A percentile compares a stretch with the other conserved stretches of the same genome.
Evolutionary conservation across 2,797 vertebrate species (phyloP).

Genomic region (Phylloscopus collybita): DNA sequence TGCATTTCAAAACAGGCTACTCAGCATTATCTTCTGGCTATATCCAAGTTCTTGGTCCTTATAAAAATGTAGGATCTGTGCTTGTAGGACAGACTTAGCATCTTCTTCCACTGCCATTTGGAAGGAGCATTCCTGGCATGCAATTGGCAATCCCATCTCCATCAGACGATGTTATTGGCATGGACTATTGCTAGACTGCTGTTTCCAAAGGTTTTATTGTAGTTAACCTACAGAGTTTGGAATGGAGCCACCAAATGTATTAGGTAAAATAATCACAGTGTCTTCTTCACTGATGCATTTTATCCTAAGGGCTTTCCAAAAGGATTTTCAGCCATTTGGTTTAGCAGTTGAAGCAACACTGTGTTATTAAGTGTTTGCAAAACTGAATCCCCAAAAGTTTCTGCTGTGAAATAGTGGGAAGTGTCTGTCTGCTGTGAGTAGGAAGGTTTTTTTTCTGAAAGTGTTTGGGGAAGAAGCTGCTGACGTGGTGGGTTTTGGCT

Average conservation of each 20-base stretch:
- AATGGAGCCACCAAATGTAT: background rate
- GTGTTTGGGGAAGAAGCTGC: conserved; percentile 2
- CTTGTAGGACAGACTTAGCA: background rate
- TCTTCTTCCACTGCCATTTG: background rate
- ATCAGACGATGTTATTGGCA: background rate
- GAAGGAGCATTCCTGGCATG: background rate
- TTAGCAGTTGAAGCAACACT: background rate
- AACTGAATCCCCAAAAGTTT: background rate
- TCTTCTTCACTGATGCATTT: background rate
- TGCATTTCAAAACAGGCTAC: background rate
- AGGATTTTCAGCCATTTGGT: background rate
- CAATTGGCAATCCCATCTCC: background rate
- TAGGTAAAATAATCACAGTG: background rate
- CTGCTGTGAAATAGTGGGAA: conserved; percentile 28
- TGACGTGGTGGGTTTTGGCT: background rate
- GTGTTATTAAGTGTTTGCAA: conserved; percentile 28
- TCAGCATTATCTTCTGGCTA: background rate
- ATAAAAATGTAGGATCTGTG: background rate
- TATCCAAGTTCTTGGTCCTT: background rate
- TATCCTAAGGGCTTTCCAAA: background rate
- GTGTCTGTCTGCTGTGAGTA: conserved; percentile 25
- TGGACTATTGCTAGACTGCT: background rate
- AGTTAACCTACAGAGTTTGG: background rate
- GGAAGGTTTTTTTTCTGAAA: conserved; percentile 25
- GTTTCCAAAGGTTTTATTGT: conserved; percentile 18